phyloP scores from a whole-genome alignment of 2,113 vertebrate genomes.

The Cranoglanis bouderius region DNA sequence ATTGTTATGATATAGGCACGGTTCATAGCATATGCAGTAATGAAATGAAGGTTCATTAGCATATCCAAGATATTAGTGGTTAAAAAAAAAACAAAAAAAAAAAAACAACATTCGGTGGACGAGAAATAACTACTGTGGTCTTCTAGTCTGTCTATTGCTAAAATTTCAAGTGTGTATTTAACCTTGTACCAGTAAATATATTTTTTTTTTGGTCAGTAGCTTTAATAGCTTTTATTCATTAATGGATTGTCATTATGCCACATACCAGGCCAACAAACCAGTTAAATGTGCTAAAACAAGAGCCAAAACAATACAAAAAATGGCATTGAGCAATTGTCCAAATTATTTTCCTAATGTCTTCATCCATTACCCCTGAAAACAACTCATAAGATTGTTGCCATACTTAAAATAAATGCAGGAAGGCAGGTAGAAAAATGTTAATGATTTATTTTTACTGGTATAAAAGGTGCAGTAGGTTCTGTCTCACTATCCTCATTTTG shows the following conservation, averaged over 20 bases:
- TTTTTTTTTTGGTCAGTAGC: background rate
- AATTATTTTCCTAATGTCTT: background rate
- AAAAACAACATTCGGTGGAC: background rate
- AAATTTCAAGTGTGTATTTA: background rate
- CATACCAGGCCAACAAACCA: background rate
- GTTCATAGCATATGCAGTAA: conserved; percentile 58
- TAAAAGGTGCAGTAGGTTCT: conserved; percentile 78
- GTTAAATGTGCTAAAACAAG: background rate
- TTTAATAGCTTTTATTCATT: background rate
- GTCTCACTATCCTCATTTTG: conserved; percentile 66
- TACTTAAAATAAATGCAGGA: conserved; percentile 26
- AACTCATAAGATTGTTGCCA: background rate
- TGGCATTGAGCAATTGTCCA: background rate
- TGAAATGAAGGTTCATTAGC: conserved; percentile 65
- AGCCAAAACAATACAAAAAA: background rate
- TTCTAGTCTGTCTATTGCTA: background rate
- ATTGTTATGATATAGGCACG: conserved; percentile 75
- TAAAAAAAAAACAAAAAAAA: conserved; percentile 21
- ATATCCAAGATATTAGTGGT: conserved; percentile 22
- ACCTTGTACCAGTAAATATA: background rate
- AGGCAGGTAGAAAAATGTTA: conserved; percentile 76
- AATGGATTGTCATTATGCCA: conserved; percentile 8
- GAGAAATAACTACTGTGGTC: background rate
- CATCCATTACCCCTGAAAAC: conserved; percentile 51
- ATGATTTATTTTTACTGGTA: conserved; percentile 84